phyloP scores from a whole-genome alignment of 2,888 invertebrate genomes.

The Machimus rusticus region DNA sequence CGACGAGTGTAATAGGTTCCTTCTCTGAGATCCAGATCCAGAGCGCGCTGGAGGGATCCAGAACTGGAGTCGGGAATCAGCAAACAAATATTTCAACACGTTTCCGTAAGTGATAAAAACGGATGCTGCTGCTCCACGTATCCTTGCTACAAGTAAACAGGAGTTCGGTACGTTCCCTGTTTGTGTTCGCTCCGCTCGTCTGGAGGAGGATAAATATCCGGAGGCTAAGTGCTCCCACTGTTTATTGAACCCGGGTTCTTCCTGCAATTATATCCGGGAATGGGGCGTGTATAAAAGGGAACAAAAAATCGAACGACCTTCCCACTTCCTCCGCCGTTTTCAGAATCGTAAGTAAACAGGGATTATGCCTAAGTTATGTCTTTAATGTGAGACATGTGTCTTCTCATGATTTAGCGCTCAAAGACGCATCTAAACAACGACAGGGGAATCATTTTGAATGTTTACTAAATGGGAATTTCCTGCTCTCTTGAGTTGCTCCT shows the following conservation, averaged over 20 bases:
- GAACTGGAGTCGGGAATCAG: constrained; percentile 12
- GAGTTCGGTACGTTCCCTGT: not conserved
- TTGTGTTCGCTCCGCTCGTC: not conserved
- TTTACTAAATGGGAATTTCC: constrained; percentile 22
- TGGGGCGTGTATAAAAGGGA: not conserved
- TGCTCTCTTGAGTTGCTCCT: not conserved
- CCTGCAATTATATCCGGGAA: constrained; percentile 14
- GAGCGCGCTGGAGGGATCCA: not conserved
- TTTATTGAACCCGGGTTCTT: constrained; percentile 15
- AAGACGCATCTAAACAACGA: not conserved
- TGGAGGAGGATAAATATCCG: constrained; percentile 14
- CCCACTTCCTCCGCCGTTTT: not conserved
- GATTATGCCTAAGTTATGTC: constrained; percentile 4
- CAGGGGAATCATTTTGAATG: not conserved
- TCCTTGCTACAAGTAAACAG: not conserved
- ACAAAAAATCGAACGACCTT: not conserved
- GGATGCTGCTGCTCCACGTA: not conserved
- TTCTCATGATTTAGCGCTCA: constrained; percentile 10
- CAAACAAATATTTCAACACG: constrained; percentile 39
- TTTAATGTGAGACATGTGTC: constrained; percentile 5
- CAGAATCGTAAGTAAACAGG: not conserved
- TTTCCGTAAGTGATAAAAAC: constrained; percentile 37
- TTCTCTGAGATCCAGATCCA: not conserved
- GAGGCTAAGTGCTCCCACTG: constrained; percentile 15
- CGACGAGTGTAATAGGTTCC: constrained; percentile 28